Conservation (phyloP, 2,797 vertebrate genomes). For the Chaunax sp. region DNA sequence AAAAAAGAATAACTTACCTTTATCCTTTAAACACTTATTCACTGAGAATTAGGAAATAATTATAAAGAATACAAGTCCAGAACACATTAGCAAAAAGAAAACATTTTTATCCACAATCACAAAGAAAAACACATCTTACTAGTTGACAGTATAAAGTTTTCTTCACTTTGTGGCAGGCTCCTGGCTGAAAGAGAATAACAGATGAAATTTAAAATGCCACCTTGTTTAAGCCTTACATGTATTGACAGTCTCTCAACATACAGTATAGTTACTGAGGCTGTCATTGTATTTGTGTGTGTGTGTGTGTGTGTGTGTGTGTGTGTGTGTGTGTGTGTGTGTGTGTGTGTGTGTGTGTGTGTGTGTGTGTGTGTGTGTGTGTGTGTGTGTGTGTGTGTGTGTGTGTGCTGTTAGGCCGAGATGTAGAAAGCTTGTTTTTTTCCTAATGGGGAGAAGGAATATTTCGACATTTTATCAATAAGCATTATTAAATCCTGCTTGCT, state of each 20-base stretch:
- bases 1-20: not conserved
- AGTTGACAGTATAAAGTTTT: constrained; percentile 41
- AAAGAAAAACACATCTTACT: not conserved
- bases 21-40: not conserved
- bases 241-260: constrained; percentile 57
- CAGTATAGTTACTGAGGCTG: constrained; percentile 41
- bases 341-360: too few species aligned
- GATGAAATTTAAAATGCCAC: constrained; percentile 70
- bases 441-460: constrained; percentile 86
- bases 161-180: constrained; percentile 24
- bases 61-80: not conserved
- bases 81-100: constrained; percentile 1
- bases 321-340: constrained; percentile 45
- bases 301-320: too few species aligned
- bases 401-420: constrained; percentile 53
- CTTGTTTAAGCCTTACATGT: constrained; percentile 51
- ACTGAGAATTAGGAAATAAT: not conserved
- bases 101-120: not conserved
- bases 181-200: constrained; percentile 46
- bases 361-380: constrained; percentile 45
- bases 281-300: constrained; percentile 46
- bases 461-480: constrained; percentile 90
- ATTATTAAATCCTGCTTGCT: constrained; percentile 89
- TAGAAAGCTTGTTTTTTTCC: constrained; percentile 70
- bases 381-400: constrained; percentile 43